These are phyloP conservation scores for Monochamus saltuarius DNA, from an alignment of 1,140 invertebrate genomes.

Conservation along the genomic window DNA sequence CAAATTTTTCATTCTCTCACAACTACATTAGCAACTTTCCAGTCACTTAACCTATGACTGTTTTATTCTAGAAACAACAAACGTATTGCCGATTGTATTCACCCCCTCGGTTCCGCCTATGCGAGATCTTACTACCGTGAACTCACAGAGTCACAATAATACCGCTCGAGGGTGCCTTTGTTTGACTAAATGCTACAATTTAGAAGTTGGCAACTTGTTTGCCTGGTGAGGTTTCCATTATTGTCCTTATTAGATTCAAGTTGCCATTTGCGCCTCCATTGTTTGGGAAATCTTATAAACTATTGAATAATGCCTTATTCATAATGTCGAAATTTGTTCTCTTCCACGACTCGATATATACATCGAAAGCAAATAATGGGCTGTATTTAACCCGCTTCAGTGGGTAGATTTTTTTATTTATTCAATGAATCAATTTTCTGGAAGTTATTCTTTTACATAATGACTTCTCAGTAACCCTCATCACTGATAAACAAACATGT, in stretches of 20 bases:
- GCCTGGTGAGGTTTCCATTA: constrained; percentile 50
- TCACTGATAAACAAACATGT: no score
- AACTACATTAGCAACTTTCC: no score
- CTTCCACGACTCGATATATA: no score
- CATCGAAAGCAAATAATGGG: no score
- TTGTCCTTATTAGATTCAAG: constrained; percentile 47
- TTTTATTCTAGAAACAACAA: background rate
- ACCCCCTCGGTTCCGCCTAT: constrained; percentile 8
- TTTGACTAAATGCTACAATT: constrained; percentile 53
- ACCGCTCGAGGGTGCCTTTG: constrained; percentile 47
- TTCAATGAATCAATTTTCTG: no score
- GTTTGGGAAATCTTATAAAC: constrained; percentile 47
- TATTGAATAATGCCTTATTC: constrained; percentile 44
- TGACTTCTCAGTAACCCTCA: no score
- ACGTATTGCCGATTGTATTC: background rate
- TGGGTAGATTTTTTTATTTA: no score
- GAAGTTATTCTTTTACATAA: no score
- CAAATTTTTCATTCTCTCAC: no score
- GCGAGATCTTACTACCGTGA: constrained; percentile 26
- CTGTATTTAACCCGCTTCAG: no score
- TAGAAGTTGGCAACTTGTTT: constrained; percentile 52
- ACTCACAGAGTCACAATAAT: constrained; percentile 43
- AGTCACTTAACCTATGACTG: no score
- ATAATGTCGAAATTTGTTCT: constrained; percentile 32
- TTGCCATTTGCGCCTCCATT: constrained; percentile 48